phyloP scores from a whole-genome alignment of 2,888 invertebrate genomes.

The Orthosia incerta region DNA sequence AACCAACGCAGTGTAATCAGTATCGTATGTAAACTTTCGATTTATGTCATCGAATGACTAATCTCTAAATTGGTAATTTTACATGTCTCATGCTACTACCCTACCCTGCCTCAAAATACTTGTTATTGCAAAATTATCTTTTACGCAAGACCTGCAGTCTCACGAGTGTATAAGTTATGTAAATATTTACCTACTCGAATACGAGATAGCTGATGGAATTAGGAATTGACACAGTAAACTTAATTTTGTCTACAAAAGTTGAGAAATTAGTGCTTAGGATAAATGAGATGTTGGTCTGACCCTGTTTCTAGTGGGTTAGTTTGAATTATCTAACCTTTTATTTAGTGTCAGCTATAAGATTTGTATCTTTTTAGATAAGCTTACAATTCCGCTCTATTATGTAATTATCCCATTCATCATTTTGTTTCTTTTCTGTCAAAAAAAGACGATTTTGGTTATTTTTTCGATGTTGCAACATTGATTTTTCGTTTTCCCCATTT shows the following conservation, averaged over 20 bases:
- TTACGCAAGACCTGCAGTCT: constrained; percentile 27
- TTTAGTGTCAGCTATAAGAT: neutral
- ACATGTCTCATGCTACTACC: too few species aligned
- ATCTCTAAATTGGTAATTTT: too few species aligned
- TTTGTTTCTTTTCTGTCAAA: neutral
- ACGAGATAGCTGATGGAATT: constrained; percentile 20
- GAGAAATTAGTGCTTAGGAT: constrained; percentile 14
- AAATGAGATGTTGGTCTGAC: neutral
- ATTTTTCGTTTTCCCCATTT: too few species aligned
- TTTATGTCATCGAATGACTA: too few species aligned
- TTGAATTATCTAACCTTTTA: neutral
- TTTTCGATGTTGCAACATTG: neutral
- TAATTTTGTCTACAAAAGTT: constrained; percentile 6
- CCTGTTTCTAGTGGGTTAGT: neutral
- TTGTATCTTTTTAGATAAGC: neutral
- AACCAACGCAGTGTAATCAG: too few species aligned
- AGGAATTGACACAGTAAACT: constrained; percentile 29
- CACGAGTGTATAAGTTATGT: constrained; percentile 5
- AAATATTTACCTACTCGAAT: constrained; percentile 16
- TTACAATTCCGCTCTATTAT: neutral
- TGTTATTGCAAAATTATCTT: neutral
- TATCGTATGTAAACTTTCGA: too few species aligned
- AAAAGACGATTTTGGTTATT: neutral
- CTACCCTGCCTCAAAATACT: neutral
- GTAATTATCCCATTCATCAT: too few species aligned